Evolutionary conservation across 2,888 invertebrate genomes (phyloP).

Genomic region (Synanthedon myopaeformis): DNA sequence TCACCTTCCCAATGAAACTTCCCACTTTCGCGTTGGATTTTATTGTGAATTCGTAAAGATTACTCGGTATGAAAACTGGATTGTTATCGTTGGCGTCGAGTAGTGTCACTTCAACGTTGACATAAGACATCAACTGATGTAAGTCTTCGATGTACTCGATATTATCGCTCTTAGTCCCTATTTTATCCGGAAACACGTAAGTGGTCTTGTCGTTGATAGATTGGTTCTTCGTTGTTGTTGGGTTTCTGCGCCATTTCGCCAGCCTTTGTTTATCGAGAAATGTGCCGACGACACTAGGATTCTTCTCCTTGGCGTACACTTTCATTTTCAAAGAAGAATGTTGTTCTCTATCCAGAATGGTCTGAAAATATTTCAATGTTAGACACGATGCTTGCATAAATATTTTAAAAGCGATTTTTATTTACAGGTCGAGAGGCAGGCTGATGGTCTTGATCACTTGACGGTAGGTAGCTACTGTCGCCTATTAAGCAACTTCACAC

Average conservation of each 20-base stretch:
- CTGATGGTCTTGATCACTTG: too few species aligned
- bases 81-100: slow-evolving; percentile 93
- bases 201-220: slow-evolving; percentile 48
- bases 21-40: slow-evolving; percentile 77
- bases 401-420: too few species aligned
- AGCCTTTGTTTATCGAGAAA: slow-evolving; percentile 47
- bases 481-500: too few species aligned
- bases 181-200: slow-evolving; percentile 59
- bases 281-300: slow-evolving; percentile 74
- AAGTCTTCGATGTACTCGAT: slow-evolving; percentile 51
- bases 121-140: slow-evolving; percentile 63
- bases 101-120: slow-evolving; percentile 84
- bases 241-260: slow-evolving; percentile 48
- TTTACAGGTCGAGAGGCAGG: too few species aligned
- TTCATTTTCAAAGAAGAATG: slow-evolving; percentile 79
- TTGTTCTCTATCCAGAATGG: slow-evolving; percentile 82
- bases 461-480: too few species aligned
- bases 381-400: too few species aligned
- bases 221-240: slow-evolving; percentile 26
- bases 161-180: slow-evolving; percentile 48
- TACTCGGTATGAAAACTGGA: slow-evolving; percentile 86
- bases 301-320: slow-evolving; percentile 83
- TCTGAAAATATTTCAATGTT: slow-evolving; percentile 41
- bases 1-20: slow-evolving; percentile 81
- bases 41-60: slow-evolving; percentile 83